Evolutionary conservation across 2,113 vertebrate species (phyloP).

Genomic region (Pholis gunnellus): DNA sequence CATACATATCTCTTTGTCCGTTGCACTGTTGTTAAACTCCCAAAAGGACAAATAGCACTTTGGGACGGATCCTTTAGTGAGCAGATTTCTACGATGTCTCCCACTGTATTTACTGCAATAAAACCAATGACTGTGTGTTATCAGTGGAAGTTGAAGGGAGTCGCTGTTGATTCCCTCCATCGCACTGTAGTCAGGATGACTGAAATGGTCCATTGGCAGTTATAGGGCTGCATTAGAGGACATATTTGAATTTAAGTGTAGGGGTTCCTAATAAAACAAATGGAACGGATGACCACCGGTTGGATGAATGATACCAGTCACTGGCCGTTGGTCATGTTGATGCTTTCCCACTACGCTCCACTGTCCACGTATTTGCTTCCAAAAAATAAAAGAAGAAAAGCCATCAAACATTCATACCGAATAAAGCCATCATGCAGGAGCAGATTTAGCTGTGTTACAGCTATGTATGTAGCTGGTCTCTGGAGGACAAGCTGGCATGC

Average conservation of each 20-base stretch:
- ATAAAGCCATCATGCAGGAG: conserved; percentile 35
- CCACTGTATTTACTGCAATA: conserved; percentile 33
- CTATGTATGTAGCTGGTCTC: conserved; percentile 42
- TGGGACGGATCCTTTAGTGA: conserved; percentile 1
- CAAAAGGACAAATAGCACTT: conserved; percentile 1
- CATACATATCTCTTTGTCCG: conserved; percentile 1
- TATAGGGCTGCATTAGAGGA: conserved; percentile 37
- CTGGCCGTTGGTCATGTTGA: conserved; percentile 29
- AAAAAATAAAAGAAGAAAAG: conserved; percentile 31
- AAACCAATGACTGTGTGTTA: conserved; percentile 41
- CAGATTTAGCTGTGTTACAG: conserved; percentile 43
- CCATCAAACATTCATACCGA: conserved; percentile 37
- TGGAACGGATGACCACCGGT: conserved; percentile 40
- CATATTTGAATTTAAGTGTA: conserved; percentile 54
- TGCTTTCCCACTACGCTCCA: conserved; percentile 9
- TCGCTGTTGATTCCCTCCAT: conserved; percentile 20
- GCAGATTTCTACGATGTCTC: neutral
- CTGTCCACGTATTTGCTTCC: conserved; percentile 34
- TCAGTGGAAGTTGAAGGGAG: conserved; percentile 38
- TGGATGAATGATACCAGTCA: conserved; percentile 36
- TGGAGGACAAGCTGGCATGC: conserved; percentile 48
- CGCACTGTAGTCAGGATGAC: conserved; percentile 16
- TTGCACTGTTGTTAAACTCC: conserved; percentile 10
- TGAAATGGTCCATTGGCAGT: conserved; percentile 52
- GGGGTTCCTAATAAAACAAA: conserved; percentile 54